phyloP scores from a whole-genome alignment of 1,140 invertebrate species.

The Dysdera silvatica region DNA sequence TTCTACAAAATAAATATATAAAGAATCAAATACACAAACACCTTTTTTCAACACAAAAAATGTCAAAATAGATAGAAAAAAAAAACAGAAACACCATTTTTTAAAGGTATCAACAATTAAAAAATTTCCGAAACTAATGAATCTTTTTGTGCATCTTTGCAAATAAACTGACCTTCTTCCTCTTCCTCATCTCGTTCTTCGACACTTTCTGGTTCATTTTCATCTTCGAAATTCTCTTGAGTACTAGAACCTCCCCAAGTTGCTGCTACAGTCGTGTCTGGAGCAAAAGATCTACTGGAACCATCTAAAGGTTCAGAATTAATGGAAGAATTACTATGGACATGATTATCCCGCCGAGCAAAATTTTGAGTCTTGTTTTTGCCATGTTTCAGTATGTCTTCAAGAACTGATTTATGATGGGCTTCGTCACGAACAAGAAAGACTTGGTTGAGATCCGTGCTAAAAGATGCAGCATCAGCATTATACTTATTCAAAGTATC shows the following conservation, averaged over 20 bases:
- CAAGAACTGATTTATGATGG: conserved; percentile 6
- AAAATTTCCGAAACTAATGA: no score
- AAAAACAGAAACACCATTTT: no score
- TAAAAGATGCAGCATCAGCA: not conserved
- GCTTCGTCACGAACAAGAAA: not conserved
- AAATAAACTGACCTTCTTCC: no score
- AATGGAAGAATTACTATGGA: conserved; percentile 14
- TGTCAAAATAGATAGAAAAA: no score
- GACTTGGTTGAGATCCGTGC: conserved; percentile 11
- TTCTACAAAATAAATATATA: no score
- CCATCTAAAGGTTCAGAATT: conserved; percentile 22
- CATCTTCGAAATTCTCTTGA: conserved; percentile 25
- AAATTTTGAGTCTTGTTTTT: not conserved
- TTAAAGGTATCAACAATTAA: no score
- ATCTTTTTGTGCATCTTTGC: no score
- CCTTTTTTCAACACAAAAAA: no score
- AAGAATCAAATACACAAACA: no score
- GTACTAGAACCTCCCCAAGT: conserved; percentile 30
- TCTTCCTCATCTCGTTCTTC: conserved; percentile 7
- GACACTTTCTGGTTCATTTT: conserved; percentile 12
- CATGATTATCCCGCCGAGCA: conserved; percentile 1
- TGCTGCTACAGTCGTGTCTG: conserved; percentile 12
- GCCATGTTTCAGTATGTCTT: conserved; percentile 6
- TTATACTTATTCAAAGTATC: not conserved
- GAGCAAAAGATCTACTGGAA: conserved; percentile 17